phyloP scores from a whole-genome alignment of 2,888 invertebrate genomes.

The Xestia c-nigrum region DNA sequence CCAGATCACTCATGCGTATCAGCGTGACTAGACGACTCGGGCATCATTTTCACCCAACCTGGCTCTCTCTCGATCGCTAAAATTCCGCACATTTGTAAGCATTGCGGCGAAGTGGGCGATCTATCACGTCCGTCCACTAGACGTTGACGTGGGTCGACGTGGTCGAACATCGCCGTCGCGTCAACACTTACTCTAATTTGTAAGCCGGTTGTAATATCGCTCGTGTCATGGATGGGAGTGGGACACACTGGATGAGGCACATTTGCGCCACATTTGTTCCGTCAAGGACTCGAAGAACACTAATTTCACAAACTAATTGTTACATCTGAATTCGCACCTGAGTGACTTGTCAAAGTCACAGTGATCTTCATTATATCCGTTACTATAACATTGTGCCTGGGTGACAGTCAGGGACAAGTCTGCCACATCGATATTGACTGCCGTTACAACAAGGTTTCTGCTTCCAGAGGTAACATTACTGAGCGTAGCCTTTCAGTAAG shows the following conservation, averaged over 20 bases:
- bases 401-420: neutral
- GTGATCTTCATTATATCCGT: neutral
- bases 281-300: neutral
- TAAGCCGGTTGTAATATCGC: neutral
- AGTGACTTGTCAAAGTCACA: no score
- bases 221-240: neutral
- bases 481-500: neutral
- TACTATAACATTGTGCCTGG: neutral
- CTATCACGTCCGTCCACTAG: slow-evolving; percentile 25
- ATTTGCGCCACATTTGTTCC: neutral
- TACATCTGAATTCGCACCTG: no score
- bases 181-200: slow-evolving; percentile 17
- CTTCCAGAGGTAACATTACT: neutral
- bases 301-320: neutral
- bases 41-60: slow-evolving; percentile 35
- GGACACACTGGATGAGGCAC: neutral
- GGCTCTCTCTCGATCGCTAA: slow-evolving; percentile 28
- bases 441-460: neutral
- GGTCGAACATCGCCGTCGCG: neutral
- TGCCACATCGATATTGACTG: neutral
- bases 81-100: slow-evolving; percentile 35
- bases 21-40: slow-evolving; percentile 33
- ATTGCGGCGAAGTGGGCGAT: slow-evolving; percentile 23
- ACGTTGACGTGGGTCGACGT: slow-evolving; percentile 13
- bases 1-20: slow-evolving; percentile 30